Evolutionary conservation across 2,888 invertebrate genomes (phyloP), one percentile per base, ranked within the genome.

Genomic region (Sinohyriopsis cumingii): DNA sequence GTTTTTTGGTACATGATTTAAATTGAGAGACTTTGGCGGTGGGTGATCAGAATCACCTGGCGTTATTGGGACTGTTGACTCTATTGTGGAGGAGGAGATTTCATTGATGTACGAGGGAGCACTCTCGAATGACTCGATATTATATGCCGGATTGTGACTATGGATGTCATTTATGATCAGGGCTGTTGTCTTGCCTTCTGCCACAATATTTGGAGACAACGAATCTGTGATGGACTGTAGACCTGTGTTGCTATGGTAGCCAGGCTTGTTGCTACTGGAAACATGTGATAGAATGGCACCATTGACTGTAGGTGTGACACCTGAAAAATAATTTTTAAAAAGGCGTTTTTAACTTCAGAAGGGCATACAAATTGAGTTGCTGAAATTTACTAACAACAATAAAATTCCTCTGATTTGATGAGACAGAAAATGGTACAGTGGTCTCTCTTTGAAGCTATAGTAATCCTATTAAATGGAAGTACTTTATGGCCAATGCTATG

Each of bases 51-150:
- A 68, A 70, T 93, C 93, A 5, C 91, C 91, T 1, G 93, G 93
- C 5, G 93, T 93, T 68, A 92, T 84, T 18, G 92, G 91, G 53
- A 92, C 88, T 9, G 92, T 89, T 24, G 93, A 93, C 83, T 93
- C 93, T 55, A 92, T 91, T 4, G 93, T 93, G n/a, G 92, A 92
- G 60, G 92, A 92, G 3, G 90, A 91, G 18, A 77, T 70, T 25
- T 78, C 77, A 56, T 66, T 64, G 3, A 59, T 59, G 75, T 76
- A 78, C 1, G 62, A 65, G 20, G 73, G 74, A 28, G 76, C 72
- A 19, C 69, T 68, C n/a, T 65, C 59, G 1, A 68, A 71, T 0
- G 65, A 59, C 53, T 68, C 67, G 33, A 75, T 73, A 22, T 69
- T 69, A 20, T 68, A 65, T 33, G 63, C 63, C 1, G 73, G 68